Evolutionary conservation across 1,140 invertebrate genomes (phyloP), one percentile per base, ranked within the genome.

Genomic region (Octopus sinensis): DNA sequence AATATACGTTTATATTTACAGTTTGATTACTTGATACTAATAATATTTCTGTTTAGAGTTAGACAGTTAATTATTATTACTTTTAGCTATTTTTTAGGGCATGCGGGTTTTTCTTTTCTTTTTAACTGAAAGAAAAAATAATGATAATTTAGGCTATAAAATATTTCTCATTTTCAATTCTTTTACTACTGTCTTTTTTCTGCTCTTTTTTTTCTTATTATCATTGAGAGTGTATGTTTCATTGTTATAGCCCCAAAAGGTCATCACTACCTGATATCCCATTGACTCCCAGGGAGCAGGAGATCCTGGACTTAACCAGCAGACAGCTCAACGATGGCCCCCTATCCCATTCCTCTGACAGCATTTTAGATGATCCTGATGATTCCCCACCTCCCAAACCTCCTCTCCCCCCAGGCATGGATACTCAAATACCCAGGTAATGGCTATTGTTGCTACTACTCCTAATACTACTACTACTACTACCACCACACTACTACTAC

Each of bases 311-410:
- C n/a, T 84, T 89, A 71, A 89, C 90, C 53, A 88, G 90, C 80
- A 83, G 86, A 88, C 81, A 88, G 87, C 82, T 79, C 86, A 6
- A 75, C 79, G 43, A 77, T 83, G 23, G 80, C 76, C 30, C 77
- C 81, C 79, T 83, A 43, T 85, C 85, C 7, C 82, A 82, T n/a
- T 86, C 84, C 23, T 84, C 83, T 71, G 86, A 85, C 76, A 86
- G 86, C 80, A 80, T 86, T 54, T 83, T 83, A 77, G 84, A 81
- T 73, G 68, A 73, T 77, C 76, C 7, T 52, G 76, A 77, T 43
- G 80, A 78, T 52, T 81, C 83, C 6, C 93, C 95, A 80, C 96
- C 96, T 79, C 96, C 96, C 4, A 97, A 97, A 91, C 96, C 96
- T 75, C 96, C 96, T 76, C 91, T 96, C 85, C 95, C 95, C 54